These are phyloP conservation scores for Gymnoscelis rufifasciata DNA, from an alignment of 2,888 invertebrate species.

Conservation along the genomic window DNA sequence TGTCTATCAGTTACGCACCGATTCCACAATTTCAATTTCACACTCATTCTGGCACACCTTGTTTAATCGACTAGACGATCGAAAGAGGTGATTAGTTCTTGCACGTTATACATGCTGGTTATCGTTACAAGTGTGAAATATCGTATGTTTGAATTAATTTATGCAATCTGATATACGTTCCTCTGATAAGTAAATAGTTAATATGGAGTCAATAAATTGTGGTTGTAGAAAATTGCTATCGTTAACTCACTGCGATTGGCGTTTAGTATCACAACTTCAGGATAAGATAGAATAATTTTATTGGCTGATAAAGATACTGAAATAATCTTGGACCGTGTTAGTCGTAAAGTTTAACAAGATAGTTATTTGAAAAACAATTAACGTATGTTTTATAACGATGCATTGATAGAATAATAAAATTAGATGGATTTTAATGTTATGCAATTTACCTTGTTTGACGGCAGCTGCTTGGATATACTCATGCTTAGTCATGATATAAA, in stretches of 20 bases:
- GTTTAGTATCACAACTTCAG: neutral
- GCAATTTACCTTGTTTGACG: too few species aligned
- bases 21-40: neutral
- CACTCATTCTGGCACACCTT: neutral
- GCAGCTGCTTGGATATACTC: too few species aligned
- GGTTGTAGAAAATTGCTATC: constrained; percentile 9
- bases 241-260: constrained; percentile 5
- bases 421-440: too few species aligned
- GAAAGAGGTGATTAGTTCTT: constrained; percentile 27
- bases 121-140: constrained; percentile 29
- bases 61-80: constrained; percentile 16
- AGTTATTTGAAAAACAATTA: neutral
- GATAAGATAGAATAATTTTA: neutral
- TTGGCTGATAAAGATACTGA: neutral
- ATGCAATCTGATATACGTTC: constrained; percentile 24
- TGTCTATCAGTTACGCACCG: too few species aligned
- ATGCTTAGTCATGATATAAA: too few species aligned
- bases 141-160: constrained; percentile 28
- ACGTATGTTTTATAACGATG: neutral
- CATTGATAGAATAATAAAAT: neutral
- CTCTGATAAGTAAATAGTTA: constrained; percentile 8
- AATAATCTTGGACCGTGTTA: neutral
- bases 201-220: constrained; percentile 7
- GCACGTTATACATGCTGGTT: constrained; percentile 22
- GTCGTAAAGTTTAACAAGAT: neutral